These are phyloP conservation scores for Melikaiella ostensackeni DNA, from an alignment of 2,888 invertebrate genomes.

Conservation along the genomic window DNA sequence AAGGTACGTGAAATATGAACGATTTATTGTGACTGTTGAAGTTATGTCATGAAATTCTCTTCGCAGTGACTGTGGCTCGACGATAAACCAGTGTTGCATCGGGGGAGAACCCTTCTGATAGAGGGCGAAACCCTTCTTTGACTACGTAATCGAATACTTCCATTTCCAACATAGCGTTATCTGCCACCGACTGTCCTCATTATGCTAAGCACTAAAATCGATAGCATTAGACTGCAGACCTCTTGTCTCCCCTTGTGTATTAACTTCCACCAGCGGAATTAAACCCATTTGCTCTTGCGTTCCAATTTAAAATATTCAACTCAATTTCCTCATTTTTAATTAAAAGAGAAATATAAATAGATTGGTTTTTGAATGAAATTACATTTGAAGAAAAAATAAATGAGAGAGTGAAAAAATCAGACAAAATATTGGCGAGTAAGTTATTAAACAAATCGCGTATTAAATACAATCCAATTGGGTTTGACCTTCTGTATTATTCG, in stretches of 20 bases:
- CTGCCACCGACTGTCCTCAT: slow-evolving; percentile 67
- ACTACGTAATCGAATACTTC: slow-evolving; percentile 51
- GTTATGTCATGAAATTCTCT: slow-evolving; percentile 36
- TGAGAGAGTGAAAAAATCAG: too few relatives aligned
- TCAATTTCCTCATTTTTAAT: not conserved
- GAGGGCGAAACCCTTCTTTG: slow-evolving; percentile 51
- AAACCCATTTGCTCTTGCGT: slow-evolving; percentile 28
- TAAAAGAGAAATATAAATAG: not conserved
- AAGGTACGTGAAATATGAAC: slow-evolving; percentile 38
- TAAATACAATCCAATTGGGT: not conserved
- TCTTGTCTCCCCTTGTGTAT: slow-evolving; percentile 37
- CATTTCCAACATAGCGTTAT: slow-evolving; percentile 60
- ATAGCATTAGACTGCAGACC: slow-evolving; percentile 67
- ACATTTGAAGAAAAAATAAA: too few relatives aligned
- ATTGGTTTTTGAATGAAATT: too few relatives aligned
- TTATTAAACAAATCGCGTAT: not conserved
- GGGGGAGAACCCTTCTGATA: slow-evolving; percentile 43
- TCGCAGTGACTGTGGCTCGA: slow-evolving; percentile 48
- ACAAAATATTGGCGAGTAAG: not conserved
- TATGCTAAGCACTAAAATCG: slow-evolving; percentile 75
- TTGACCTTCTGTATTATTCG: too few relatives aligned
- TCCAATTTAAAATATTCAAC: not conserved
- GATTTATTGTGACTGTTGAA: slow-evolving; percentile 39
- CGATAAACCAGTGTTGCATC: slow-evolving; percentile 48
- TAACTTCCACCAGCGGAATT: slow-evolving; percentile 18